phyloP scores from a whole-genome alignment of 2,888 invertebrate species.

The Acrocera orbiculus region DNA sequence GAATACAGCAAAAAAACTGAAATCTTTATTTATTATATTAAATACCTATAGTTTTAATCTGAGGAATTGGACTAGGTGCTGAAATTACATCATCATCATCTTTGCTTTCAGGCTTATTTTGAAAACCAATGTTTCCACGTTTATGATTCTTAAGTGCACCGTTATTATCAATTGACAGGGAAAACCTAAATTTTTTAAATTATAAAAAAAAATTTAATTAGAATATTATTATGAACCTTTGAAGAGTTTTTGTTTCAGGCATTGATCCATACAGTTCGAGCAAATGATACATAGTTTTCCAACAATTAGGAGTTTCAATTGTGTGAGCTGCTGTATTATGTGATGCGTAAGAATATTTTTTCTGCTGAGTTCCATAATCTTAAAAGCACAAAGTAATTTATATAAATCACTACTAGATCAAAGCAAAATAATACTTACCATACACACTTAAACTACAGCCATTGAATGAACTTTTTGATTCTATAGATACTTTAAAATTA shows the following conservation, averaged over 20 bases:
- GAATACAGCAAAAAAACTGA: not conserved
- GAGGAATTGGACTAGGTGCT: constrained; percentile 15
- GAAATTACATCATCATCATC: constrained; percentile 35
- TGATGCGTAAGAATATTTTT: constrained; percentile 19
- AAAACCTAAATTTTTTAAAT: no score
- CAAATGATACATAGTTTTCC: constrained; percentile 86
- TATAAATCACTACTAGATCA: not conserved
- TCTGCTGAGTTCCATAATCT: constrained; percentile 24
- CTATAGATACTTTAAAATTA: constrained; percentile 23
- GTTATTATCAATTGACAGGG: no score
- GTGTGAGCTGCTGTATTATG: constrained; percentile 24
- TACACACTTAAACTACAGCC: constrained; percentile 24
- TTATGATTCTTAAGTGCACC: constrained; percentile 38
- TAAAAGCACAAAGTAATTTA: constrained; percentile 1
- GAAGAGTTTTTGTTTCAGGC: constrained; percentile 85
- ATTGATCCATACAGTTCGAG: constrained; percentile 84
- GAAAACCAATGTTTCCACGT: no score
- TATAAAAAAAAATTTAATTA: no score
- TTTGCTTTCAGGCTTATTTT: constrained; percentile 19
- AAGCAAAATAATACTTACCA: constrained; percentile 1
- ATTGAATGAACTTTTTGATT: constrained; percentile 29
- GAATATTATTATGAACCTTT: no score
- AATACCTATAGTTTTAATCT: constrained; percentile 1
- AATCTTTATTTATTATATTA: not conserved
- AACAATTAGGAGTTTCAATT: constrained; percentile 53